These are phyloP conservation scores for Drosophila limbata DNA, from an alignment of 2,888 invertebrate genomes.

Conservation along the genomic window DNA sequence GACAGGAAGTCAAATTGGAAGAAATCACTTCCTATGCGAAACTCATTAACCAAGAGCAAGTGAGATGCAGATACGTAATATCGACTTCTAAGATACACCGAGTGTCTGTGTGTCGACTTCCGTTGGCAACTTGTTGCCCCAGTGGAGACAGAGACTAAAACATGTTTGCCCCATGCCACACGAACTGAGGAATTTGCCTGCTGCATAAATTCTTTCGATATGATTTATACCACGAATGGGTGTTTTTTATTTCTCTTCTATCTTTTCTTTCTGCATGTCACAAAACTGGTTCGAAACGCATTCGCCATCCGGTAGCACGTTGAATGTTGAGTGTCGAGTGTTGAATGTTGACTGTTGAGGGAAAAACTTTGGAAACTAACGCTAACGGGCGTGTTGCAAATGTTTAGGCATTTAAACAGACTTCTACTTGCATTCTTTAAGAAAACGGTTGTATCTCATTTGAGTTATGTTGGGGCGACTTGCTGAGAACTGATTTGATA, in stretches of 20 bases:
- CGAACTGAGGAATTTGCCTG: conserved; percentile 69
- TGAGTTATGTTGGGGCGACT: background rate
- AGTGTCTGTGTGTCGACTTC: conserved; percentile 52
- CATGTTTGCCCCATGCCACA: conserved; percentile 55
- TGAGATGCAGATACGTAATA: conserved; percentile 9
- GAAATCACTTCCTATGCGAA: conserved; percentile 66
- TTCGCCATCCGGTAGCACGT: conserved; percentile 66
- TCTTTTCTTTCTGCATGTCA: conserved; percentile 27
- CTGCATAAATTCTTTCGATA: conserved; percentile 77
- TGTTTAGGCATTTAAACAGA: conserved; percentile 62
- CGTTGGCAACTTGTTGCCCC: conserved; percentile 62
- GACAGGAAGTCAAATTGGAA: conserved; percentile 71
- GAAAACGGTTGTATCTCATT: conserved; percentile 19
- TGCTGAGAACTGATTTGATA: conserved; percentile 26
- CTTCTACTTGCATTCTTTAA: conserved; percentile 12
- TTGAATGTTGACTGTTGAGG: background rate
- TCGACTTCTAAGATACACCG: conserved; percentile 36
- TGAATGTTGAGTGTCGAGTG: background rate
- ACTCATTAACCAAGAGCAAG: conserved; percentile 53
- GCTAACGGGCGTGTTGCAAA: conserved; percentile 52
- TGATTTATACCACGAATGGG: conserved; percentile 64
- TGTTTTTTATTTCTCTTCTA: background rate
- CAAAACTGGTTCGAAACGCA: conserved; percentile 74
- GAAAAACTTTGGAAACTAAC: conserved; percentile 31
- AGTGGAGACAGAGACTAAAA: conserved; percentile 36